Percentiles rank a stretch among this genome's conserved stretches.
Conservation (phyloP, 1,140 invertebrate genomes). For the Drosophila tani region DNA sequence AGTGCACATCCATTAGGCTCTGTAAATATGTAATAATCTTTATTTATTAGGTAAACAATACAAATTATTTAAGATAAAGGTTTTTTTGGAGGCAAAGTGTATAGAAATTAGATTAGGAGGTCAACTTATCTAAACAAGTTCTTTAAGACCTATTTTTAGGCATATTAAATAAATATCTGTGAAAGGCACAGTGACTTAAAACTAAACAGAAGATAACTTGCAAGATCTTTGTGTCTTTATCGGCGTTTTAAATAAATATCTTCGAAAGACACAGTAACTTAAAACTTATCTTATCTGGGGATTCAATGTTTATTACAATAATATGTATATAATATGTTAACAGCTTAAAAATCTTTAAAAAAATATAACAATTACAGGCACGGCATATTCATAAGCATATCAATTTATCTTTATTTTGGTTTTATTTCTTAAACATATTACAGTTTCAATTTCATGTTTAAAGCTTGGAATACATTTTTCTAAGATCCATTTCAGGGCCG, state of each 20-base stretch:
- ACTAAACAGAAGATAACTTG: too few species aligned
- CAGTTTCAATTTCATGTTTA: background rate
- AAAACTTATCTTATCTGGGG: background rate
- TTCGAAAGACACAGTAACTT: background rate
- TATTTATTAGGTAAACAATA: background rate
- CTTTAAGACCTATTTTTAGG: background rate
- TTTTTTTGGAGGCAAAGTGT: background rate
- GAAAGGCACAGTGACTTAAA: background rate
- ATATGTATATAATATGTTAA: background rate
- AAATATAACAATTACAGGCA: too few species aligned
- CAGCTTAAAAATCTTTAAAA: background rate
- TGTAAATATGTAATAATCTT: constrained; percentile 35
- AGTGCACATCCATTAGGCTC: constrained; percentile 80
- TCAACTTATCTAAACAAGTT: background rate
- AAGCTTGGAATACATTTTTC: background rate
- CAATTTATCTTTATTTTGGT: background rate
- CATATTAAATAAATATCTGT: background rate
- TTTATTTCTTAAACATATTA: constrained; percentile 2
- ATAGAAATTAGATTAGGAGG: background rate
- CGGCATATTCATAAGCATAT: too few species aligned
- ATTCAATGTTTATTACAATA: too few species aligned
- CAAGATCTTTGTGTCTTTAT: too few species aligned
- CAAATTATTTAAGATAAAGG: background rate
- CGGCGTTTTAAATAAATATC: background rate
- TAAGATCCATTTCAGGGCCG: background rate